These are phyloP conservation scores for Hyla sarda DNA, from an alignment of 2,113 vertebrate genomes.

Conservation along the genomic window DNA sequence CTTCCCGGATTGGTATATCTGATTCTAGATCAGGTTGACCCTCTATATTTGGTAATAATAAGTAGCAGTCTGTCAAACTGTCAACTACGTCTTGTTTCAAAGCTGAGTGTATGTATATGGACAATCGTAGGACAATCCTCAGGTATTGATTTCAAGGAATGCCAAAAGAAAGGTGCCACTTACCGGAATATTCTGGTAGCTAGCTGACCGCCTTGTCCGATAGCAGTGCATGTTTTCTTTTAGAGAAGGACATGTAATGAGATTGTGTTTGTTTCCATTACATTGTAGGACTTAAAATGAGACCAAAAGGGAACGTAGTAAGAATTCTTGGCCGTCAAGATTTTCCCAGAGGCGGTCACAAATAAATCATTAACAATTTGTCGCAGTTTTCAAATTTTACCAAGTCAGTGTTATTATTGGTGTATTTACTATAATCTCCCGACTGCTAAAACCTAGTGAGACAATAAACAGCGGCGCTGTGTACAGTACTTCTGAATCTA, in stretches of 20 bases:
- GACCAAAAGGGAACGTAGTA: background rate
- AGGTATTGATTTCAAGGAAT: background rate
- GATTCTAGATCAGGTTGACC: background rate
- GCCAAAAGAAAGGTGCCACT: background rate
- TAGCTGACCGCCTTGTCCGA: background rate
- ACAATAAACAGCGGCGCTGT: constrained; percentile 8
- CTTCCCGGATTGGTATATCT: background rate
- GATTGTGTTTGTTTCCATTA: constrained; percentile 23
- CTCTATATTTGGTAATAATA: background rate
- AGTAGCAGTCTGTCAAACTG: background rate
- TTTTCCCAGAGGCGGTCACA: constrained; percentile 12
- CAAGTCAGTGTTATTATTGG: constrained; percentile 10
- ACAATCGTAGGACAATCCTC: background rate
- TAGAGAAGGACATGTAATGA: background rate
- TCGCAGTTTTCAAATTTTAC: constrained; percentile 15
- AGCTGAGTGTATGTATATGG: background rate
- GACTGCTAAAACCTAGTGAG: background rate
- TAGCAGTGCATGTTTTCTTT: background rate
- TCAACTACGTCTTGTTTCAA: background rate
- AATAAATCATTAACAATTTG: constrained; percentile 29
- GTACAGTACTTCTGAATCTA: constrained; percentile 2
- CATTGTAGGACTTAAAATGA: background rate
- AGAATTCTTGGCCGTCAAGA: background rate
- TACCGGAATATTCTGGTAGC: background rate
- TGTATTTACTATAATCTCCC: constrained; percentile 37